These are phyloP conservation scores for Heliconius cydno DNA, from an alignment of 2,888 invertebrate species.

Conservation along the genomic window DNA sequence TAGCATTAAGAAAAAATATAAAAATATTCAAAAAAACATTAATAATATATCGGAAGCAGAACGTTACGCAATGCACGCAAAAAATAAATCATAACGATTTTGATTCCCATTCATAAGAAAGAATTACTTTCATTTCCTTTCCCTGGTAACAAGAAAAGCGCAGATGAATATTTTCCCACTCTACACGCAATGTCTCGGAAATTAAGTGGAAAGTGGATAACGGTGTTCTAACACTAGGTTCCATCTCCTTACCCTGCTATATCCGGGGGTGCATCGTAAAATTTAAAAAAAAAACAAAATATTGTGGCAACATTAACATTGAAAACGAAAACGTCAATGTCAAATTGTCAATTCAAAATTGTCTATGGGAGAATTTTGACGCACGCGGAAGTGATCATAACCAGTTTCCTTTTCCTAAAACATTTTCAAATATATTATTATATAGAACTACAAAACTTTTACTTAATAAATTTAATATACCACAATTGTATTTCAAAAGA, in stretches of 20 bases:
- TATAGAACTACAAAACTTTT: constrained; percentile 40
- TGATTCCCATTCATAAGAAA: neutral
- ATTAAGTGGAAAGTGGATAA: neutral
- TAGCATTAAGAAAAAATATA: too few relatives aligned
- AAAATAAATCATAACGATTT: neutral
- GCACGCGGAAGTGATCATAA: constrained; percentile 77
- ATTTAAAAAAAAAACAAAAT: too few relatives aligned
- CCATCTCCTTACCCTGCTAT: too few relatives aligned
- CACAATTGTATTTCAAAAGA: constrained; percentile 25
- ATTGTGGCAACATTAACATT: neutral
- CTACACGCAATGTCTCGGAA: neutral
- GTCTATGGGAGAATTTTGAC: constrained; percentile 60
- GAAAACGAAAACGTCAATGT: constrained; percentile 26
- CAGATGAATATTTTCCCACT: neutral
- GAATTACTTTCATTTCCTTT: neutral
- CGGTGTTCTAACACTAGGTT: too few relatives aligned
- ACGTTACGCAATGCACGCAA: too few relatives aligned
- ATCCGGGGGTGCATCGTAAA: too few relatives aligned
- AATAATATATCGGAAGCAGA: too few relatives aligned
- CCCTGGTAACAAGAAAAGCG: neutral
- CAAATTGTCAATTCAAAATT: constrained; percentile 36
- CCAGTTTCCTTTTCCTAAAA: constrained; percentile 74
- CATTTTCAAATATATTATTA: constrained; percentile 63
- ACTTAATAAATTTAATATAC: constrained; percentile 35
- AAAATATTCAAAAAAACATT: too few relatives aligned